phyloP scores from a whole-genome alignment of 2,797 vertebrate genomes.

The Pelochelys cantorii region DNA sequence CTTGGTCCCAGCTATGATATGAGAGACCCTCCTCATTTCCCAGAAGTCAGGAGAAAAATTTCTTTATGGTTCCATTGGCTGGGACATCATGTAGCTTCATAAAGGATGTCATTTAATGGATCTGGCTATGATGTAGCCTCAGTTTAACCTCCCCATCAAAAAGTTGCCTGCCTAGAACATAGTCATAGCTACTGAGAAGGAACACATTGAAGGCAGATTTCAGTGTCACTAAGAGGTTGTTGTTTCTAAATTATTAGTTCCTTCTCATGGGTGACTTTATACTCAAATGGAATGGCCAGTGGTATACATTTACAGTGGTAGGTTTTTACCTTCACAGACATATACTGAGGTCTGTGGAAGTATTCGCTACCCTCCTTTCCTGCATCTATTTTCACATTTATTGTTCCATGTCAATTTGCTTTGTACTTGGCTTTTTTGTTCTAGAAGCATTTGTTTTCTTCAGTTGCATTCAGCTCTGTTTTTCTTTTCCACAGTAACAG shows the following conservation, averaged over 20 bases:
- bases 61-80: neutral
- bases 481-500: constrained; percentile 77
- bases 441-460: accelerated
- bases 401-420: accelerated
- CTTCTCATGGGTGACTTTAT: accelerated
- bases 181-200: neutral
- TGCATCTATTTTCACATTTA: neutral
- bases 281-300: neutral
- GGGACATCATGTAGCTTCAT: neutral
- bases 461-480: neutral
- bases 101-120: neutral
- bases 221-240: neutral
- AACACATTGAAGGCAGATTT: neutral
- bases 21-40: neutral
- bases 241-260: neutral
- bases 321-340: neutral
- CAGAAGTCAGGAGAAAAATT: neutral
- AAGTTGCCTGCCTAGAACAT: neutral
- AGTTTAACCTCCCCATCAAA: neutral
- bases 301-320: neutral
- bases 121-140: neutral
- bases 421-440: neutral
- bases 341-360: neutral
- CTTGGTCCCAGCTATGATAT: neutral
- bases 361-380: accelerated